Conservation (phyloP, 2,888 invertebrate genomes). For the Ennomos erosarius region DNA sequence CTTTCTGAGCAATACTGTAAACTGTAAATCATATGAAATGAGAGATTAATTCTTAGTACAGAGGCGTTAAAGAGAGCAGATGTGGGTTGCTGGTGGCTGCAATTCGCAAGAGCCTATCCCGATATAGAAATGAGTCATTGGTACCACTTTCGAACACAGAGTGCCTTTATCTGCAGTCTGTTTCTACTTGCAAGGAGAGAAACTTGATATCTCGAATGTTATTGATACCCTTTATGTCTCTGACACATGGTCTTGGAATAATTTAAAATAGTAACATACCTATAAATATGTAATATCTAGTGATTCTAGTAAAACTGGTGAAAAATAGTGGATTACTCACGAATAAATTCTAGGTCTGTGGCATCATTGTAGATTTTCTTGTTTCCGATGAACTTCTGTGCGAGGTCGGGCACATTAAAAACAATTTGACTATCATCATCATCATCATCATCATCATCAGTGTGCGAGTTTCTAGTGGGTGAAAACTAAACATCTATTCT, state of each 20-base stretch:
- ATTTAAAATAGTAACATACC: too few relatives aligned
- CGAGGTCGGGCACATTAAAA: too few relatives aligned
- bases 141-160: constrained; percentile 45
- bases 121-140: constrained; percentile 65
- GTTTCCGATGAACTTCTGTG: too few relatives aligned
- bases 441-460: too few relatives aligned
- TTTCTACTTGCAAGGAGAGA: constrained; percentile 34
- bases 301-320: too few relatives aligned
- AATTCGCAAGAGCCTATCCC: constrained; percentile 49
- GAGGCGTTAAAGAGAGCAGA: constrained; percentile 44
- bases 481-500: too few relatives aligned
- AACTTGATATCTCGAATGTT: constrained; percentile 12
- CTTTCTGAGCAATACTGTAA: constrained; percentile 28
- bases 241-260: not conserved
- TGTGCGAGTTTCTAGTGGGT: too few relatives aligned
- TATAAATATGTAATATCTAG: too few relatives aligned
- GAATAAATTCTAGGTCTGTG: too few relatives aligned
- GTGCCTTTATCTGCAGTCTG: constrained; percentile 40
- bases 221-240: not conserved
- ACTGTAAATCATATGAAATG: constrained; percentile 42
- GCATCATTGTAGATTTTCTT: too few relatives aligned
- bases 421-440: too few relatives aligned
- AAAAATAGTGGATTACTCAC: too few relatives aligned
- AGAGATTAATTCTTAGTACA: constrained; percentile 17
- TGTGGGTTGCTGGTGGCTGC: constrained; percentile 40